These are phyloP conservation scores for Sesia bembeciformis DNA, from an alignment of 2,888 invertebrate species.

Conservation along the genomic window DNA sequence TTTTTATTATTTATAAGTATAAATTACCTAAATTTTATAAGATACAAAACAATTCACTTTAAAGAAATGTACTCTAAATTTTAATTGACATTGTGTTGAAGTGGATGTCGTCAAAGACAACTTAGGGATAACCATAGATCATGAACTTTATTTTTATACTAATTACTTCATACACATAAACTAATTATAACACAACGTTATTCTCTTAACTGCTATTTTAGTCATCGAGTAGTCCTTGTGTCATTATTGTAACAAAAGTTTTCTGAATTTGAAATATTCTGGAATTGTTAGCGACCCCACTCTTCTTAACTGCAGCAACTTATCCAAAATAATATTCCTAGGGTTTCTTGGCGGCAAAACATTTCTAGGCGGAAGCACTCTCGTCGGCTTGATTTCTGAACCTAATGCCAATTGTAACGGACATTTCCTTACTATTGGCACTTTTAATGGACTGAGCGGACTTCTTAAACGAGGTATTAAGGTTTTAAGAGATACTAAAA, in stretches of 20 bases:
- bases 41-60: no score
- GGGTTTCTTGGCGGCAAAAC: neutral
- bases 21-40: no score
- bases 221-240: no score
- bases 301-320: constrained; percentile 30
- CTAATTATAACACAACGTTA: no score
- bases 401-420: constrained; percentile 11
- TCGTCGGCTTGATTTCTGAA: constrained; percentile 20
- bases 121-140: no score
- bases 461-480: constrained; percentile 13
- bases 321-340: constrained; percentile 22
- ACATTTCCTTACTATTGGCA: constrained; percentile 21
- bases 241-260: constrained; percentile 14
- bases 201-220: no score
- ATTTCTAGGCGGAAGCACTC: constrained; percentile 8
- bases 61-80: no score
- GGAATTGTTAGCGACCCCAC: constrained; percentile 31
- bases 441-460: constrained; percentile 16
- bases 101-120: no score
- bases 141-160: no score
- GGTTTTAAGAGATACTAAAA: constrained; percentile 14
- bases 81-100: no score
- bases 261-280: constrained; percentile 36
- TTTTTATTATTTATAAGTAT: no score
- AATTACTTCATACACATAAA: no score